Evolutionary conservation across 2,113 vertebrate genomes (phyloP).

Genomic region (Vulpes lagopus): DNA sequence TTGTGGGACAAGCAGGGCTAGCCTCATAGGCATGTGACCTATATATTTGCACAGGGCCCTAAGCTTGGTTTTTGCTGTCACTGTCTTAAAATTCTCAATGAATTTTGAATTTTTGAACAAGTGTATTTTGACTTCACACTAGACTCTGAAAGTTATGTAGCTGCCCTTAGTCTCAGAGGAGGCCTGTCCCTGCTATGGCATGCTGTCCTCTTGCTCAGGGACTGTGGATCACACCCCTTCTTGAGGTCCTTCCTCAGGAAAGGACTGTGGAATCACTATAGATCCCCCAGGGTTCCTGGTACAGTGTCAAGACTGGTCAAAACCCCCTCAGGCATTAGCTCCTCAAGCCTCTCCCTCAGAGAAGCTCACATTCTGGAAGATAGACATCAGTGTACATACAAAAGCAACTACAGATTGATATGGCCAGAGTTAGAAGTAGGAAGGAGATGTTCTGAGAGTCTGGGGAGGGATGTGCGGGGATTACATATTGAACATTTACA

Average conservation of each 20-base stretch:
- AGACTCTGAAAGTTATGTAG: neutral
- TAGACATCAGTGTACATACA: neutral
- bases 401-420: neutral
- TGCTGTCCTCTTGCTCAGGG: neutral
- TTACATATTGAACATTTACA: neutral
- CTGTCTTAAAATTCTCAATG: neutral
- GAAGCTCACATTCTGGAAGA: neutral
- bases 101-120: slow-evolving; percentile 16
- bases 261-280: neutral
- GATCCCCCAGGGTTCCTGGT: neutral
- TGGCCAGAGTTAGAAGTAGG: neutral
- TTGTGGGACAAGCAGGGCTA: neutral
- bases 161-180: neutral
- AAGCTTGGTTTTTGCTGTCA: neutral
- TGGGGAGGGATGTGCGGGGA: neutral
- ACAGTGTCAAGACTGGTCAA: neutral
- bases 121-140: neutral
- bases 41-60: neutral
- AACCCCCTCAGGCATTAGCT: neutral
- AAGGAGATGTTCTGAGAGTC: neutral
- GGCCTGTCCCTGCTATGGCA: neutral
- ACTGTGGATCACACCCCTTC: neutral
- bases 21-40: neutral
- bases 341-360: neutral
- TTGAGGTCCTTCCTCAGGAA: neutral